These are phyloP conservation scores for Drosophila nigricruria DNA, from an alignment of 2,888 invertebrate species.

Conservation along the genomic window DNA sequence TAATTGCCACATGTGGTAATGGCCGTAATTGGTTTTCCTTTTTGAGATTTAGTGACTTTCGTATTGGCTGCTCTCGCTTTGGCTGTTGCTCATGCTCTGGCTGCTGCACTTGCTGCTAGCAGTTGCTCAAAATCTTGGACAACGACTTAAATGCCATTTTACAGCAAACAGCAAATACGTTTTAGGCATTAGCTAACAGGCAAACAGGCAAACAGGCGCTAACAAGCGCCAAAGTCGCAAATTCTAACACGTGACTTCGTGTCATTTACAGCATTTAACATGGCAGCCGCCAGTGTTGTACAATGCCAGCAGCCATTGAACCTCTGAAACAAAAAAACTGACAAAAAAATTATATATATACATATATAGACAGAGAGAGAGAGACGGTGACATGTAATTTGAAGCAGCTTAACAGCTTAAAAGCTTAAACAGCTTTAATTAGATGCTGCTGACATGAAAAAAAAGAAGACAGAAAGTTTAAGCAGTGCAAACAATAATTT, in stretches of 20 bases:
- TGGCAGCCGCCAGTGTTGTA: slow-evolving; percentile 29
- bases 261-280: slow-evolving; percentile 77
- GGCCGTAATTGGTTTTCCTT: slow-evolving; percentile 78
- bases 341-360: background rate
- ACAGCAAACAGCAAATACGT: slow-evolving; percentile 71
- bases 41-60: slow-evolving; percentile 77
- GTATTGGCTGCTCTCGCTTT: slow-evolving; percentile 62
- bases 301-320: slow-evolving; percentile 33
- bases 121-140: slow-evolving; percentile 49
- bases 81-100: slow-evolving; percentile 36
- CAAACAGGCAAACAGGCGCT: slow-evolving; percentile 60
- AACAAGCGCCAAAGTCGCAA: slow-evolving; percentile 78
- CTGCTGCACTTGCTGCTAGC: slow-evolving; percentile 30
- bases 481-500: background rate
- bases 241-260: slow-evolving; percentile 82
- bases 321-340: slow-evolving; percentile 18
- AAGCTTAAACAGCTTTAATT: slow-evolving; percentile 52
- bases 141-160: slow-evolving; percentile 68
- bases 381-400: slow-evolving; percentile 7
- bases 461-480: background rate
- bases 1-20: slow-evolving; percentile 79
- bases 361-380: background rate
- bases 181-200: slow-evolving; percentile 74
- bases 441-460: background rate
- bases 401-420: slow-evolving; percentile 36